Evolutionary conservation across 2,888 invertebrate species (phyloP), one percentile per base, ranked within the genome.

Genomic region (Nemurella pictetii): DNA sequence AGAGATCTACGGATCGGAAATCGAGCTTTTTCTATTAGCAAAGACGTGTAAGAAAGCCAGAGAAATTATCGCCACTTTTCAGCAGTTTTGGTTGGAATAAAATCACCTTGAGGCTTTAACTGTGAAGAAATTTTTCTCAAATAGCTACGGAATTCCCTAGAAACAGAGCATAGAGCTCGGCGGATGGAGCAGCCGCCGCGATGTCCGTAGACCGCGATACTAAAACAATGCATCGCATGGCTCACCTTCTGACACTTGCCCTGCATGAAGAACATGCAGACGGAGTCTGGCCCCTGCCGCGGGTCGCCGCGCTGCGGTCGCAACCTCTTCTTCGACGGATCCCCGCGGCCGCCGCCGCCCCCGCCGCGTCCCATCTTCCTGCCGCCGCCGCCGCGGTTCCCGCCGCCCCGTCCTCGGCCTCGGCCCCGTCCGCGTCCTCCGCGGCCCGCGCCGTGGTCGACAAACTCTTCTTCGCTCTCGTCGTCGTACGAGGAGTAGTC

Each of bases 231-330:
- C n/a, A n/a, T n/a, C n/a, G n/a, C n/a, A n/a, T 36, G 80, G 87
- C 89, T 88, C 88, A 92, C 92, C 89, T 94, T 94, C 88, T 95
- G 94, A 90, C 97, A 97, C 91, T 96, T 97, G 85, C 97, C 97
- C 91, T 97, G 97, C 93, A 96, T 94, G 89, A 94, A 97, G 91
- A 95, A 97, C 87, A 95, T 93, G 89, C 97, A 97, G 86, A 96
- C 93, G 26, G 94, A 94, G 86, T 95, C 95, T 5, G 93, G 92
- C 89, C 94, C 94, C 89, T 92, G 90, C 27, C 85, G 74, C 15
- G 25, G 93, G 92, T 86, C 90, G 2, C 89, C 35, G 88, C 88
- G 85, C 88, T 81, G 80, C 81, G n/a, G 35, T 35, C 77, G 83
- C 86, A 93, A 91, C 87, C 92, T 90, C 86, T 90, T 77, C 83